Evolutionary conservation across 2,797 vertebrate genomes (phyloP), one percentile per base, ranked within the genome.

Genomic region (Ceryle rudis): DNA sequence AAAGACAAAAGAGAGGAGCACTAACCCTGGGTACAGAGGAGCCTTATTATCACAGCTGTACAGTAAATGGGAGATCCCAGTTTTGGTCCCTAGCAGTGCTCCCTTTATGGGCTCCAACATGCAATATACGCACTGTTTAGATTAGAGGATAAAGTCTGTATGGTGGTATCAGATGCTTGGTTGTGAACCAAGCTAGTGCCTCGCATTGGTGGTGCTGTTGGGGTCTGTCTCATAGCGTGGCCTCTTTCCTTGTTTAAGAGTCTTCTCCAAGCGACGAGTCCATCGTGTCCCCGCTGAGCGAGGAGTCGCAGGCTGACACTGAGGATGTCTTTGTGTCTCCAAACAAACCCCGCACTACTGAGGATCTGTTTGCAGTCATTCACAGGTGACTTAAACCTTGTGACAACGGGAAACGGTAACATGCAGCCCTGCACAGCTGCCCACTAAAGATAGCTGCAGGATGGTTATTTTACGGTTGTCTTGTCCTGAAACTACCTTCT

Each of bases 291-390:
- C 98, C 98, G 2, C 96, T 98, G 81, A 98, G 97, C 6, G 99
- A 99, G 72, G 99, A 99, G 93, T 98, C 96, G 26, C 98, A 98
- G 89, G 78, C 98, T 44, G 99, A 99, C 13, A 97, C 98, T 8
- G 99, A 99, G 93, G 96, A 97, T 8, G 98, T 98, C 94, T 99
- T 99, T 81, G 98, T 99, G 95, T 99, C 99, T 41, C 99, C 99
- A 93, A 98, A 98, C 91, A 99, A 98, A 97, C 97, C 98, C 87
- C 99, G 99, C 86, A 99, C 99, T 86, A 99, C 99, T 1, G 99
- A 99, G 95, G 99, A 99, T 95, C 98, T 99, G 86, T 99, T 99
- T 58, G 99, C 99, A 49, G 99, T 99, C 98, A 99, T 99, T 95
- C 99, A 99, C 98, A 99, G 99, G 99, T 99, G 95, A 98, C 97